A percentile compares a stretch with the other conserved stretches of the same genome.
phyloP scores from a whole-genome alignment of 2,113 vertebrate genomes.

The Elephas maximus region DNA sequence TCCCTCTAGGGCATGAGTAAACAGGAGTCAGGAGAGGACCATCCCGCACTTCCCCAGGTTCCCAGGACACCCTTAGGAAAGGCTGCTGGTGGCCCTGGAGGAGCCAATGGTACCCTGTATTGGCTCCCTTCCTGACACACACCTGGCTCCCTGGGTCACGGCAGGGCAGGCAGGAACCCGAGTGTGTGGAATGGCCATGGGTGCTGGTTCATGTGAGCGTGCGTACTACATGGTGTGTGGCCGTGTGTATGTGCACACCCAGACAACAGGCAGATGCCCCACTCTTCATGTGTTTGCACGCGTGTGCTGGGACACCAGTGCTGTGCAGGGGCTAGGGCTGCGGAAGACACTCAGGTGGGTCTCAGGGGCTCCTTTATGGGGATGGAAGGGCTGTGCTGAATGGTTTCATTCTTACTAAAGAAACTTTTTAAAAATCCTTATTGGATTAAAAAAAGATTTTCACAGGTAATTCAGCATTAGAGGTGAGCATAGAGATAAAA shows the following conservation, averaged over 20 bases:
- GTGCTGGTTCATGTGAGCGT: rapidly evolving
- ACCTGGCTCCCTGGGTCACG: neutral
- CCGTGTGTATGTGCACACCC: too few relatives aligned
- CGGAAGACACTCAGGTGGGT: rapidly evolving
- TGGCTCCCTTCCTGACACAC: neutral
- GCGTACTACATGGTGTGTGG: neutral
- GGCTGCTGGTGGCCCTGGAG: neutral
- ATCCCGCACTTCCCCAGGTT: neutral
- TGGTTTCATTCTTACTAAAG: neutral
- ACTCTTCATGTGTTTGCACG: neutral
- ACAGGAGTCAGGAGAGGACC: neutral
- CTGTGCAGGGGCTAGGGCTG: neutral
- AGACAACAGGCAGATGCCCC: neutral
- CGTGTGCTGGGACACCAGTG: neutral
- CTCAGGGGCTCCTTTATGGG: neutral
- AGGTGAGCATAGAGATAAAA: neutral
- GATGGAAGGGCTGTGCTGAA: neutral
- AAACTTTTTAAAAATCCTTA: neutral
- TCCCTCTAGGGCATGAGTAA: neutral
- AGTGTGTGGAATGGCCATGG: neutral
- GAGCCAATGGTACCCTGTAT: neutral
- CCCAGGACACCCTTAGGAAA: neutral
- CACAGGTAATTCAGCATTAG: neutral
- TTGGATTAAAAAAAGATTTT: neutral
- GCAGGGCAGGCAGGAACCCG: neutral